Evolutionary conservation across 2,888 invertebrate genomes (phyloP), one percentile per base, ranked within the genome.

Genomic region (Sarcophaga subvicina): DNA sequence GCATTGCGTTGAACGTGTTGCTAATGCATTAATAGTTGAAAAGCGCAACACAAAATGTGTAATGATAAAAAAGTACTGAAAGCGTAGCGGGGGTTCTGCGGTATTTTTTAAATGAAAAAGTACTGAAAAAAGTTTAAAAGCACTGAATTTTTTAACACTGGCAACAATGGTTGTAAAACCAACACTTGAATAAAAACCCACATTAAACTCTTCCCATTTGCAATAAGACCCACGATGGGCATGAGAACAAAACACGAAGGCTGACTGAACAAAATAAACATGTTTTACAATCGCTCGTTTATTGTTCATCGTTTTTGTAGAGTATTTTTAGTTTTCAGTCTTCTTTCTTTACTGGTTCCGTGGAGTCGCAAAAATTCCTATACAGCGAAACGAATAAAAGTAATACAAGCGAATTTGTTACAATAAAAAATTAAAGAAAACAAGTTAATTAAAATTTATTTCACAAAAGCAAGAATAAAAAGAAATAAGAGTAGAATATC

Each of bases 281-380:
- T 72, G 67, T 54, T 81, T 63, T 81, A 54, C 67, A 77, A 85
- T 54, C 11, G 11, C 5, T 49, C 11, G 37, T 37, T 37, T 2
- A 37, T 37, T 71, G 47, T 71, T 59, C 27, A 17, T 45, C 37
- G 17, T 66, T 73, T 77, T 72, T 82, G 82, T 70, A 84, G 83
- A 80, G 77, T 81, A 78, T 80, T 84, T 84, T 37, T 66, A 66
- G 17, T 75, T 76, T 81, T 77, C 78, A 85, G 85, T 85, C 81
- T 81, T 85, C 85, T 85, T 85, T 78, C 81, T 78, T 54, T 81
- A 63, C 73, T 82, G 60, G 82, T 81, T 82, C 78, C 59, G 81
- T 85, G 82, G 85, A 85, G 85, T 82, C 85, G 78, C 78, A 79
- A 60, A 78, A 78, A 78, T 82, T 82, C 82, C 70, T 4, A 49